Conservation (phyloP, 2,797 vertebrate species). For the Urocyon cinereoargenteus region DNA sequence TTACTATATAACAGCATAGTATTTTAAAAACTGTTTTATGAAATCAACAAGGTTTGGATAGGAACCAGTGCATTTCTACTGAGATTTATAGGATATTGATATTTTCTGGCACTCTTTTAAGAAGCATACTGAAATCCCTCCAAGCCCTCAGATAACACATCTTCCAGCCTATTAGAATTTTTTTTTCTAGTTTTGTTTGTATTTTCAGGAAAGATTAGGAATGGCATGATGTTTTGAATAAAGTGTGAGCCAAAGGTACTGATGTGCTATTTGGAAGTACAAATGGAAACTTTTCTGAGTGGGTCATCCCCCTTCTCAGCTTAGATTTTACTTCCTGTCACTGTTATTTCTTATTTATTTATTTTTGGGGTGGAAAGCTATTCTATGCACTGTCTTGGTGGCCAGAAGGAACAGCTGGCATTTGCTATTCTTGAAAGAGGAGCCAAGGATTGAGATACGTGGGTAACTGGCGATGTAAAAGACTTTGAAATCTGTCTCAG, state of each 20-base stretch:
- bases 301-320: neutral
- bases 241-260: slow-evolving; percentile 25
- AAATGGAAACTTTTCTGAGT: slow-evolving; percentile 37
- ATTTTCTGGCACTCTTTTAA: neutral
- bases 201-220: slow-evolving; percentile 64
- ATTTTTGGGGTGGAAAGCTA: slow-evolving; percentile 75
- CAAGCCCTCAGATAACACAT: neutral
- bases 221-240: neutral
- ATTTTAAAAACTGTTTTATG: neutral
- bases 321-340: slow-evolving; percentile 70
- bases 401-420: slow-evolving; percentile 88
- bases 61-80: neutral
- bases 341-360: slow-evolving; percentile 80
- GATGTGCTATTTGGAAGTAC: slow-evolving; percentile 37
- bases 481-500: slow-evolving; percentile 87
- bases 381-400: slow-evolving; percentile 64
- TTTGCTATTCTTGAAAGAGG: slow-evolving; percentile 86
- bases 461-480: slow-evolving; percentile 78
- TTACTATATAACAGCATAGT: neutral
- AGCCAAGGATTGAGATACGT: slow-evolving; percentile 85
- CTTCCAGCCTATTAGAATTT: neutral
- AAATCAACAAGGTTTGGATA: slow-evolving; percentile 20
- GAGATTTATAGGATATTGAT: neutral
- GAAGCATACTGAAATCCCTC: neutral
- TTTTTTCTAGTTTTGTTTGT: slow-evolving; percentile 8